Percentiles rank a stretch among this genome's conserved stretches.
phyloP scores from a whole-genome alignment of 2,888 invertebrate species.

The Eurois occulta region DNA sequence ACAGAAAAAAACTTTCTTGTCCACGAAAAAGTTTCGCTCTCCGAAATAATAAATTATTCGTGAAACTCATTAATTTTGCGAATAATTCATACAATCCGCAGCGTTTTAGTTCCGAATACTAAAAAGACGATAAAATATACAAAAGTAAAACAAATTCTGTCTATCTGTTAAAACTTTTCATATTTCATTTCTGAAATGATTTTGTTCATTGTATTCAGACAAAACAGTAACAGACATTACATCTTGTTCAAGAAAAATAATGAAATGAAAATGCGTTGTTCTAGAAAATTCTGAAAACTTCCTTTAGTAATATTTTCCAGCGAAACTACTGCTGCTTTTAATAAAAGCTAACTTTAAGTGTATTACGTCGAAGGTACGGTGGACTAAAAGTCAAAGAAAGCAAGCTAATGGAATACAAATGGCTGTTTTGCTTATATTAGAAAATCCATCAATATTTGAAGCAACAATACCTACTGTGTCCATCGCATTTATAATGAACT shows the following conservation, averaged over 20 bases:
- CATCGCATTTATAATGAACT: constrained; percentile 49
- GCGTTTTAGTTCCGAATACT: constrained; percentile 33
- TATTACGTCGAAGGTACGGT: constrained; percentile 60
- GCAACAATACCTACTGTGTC: constrained; percentile 60
- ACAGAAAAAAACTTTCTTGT: constrained; percentile 1
- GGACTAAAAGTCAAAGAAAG: constrained; percentile 72
- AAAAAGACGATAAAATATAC: constrained; percentile 26
- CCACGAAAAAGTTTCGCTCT: constrained; percentile 4
- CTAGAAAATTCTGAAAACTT: constrained; percentile 31
- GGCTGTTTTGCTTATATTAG: constrained; percentile 82
- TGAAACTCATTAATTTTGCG: constrained; percentile 29
- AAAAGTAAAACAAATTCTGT: constrained; percentile 33
- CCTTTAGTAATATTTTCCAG: constrained; percentile 9
- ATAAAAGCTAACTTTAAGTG: constrained; percentile 42
- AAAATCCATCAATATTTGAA: constrained; percentile 84
- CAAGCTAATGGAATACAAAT: constrained; percentile 85
- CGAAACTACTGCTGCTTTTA: constrained; percentile 28
- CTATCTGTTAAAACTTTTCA: constrained; percentile 30
- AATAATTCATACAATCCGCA: constrained; percentile 28
- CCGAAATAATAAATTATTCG: constrained; percentile 22
- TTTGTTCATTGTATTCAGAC: constrained; percentile 27
- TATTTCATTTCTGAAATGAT: constrained; percentile 39
- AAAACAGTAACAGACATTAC: constrained; percentile 11
- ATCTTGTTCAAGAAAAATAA: constrained; percentile 31
- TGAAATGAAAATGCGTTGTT: constrained; percentile 41